Percentiles rank a stretch among this genome's conserved stretches.
Conservation (phyloP, 35 echinoderm and acorn worm genomes). For the Ptychodera flava region DNA sequence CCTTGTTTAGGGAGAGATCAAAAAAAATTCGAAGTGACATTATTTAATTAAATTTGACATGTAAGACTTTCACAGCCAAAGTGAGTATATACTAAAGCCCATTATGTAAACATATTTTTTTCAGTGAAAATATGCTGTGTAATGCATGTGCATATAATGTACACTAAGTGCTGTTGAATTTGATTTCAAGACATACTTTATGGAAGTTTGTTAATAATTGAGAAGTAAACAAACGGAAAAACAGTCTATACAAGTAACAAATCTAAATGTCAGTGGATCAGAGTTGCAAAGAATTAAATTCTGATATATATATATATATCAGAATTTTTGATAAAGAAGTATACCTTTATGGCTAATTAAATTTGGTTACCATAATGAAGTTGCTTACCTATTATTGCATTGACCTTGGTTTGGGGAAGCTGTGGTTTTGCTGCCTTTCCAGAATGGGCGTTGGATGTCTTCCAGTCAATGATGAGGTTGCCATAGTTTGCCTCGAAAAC, state of each 20-base stretch:
- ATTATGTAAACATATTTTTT: too few species aligned
- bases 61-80: neutral
- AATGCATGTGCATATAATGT: too few species aligned
- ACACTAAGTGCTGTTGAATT: too few species aligned
- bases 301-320: neutral
- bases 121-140: too few species aligned
- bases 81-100: neutral
- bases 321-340: neutral
- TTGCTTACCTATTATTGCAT: neutral
- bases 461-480: neutral
- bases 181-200: too few species aligned
- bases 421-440: neutral
- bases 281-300: neutral
- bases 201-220: too few species aligned
- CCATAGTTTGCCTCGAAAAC: neutral
- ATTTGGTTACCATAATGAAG: neutral
- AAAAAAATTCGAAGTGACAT: neutral
- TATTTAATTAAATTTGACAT: neutral
- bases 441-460: neutral
- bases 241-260: too few species aligned
- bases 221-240: too few species aligned
- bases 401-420: neutral
- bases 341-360: neutral
- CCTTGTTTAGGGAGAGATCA: neutral
- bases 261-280: neutral